Evolutionary conservation across 2,797 vertebrate species (phyloP).

Genomic region (Neomorphus geoffroyi): DNA sequence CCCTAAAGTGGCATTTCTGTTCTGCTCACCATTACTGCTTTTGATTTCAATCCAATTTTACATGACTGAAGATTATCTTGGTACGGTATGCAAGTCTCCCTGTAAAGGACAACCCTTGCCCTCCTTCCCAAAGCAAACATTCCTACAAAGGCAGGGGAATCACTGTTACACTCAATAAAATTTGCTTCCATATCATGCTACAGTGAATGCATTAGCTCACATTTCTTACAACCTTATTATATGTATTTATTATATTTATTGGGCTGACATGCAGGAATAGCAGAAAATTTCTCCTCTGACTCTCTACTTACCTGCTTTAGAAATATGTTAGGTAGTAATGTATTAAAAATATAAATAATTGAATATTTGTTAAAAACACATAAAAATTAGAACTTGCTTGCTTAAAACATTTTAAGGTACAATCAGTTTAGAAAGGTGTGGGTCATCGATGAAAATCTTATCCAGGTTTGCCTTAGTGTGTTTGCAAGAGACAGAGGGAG

Average conservation of each 20-base stretch:
- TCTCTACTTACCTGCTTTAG: background rate
- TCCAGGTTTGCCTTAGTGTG: background rate
- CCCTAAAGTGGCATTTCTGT: background rate
- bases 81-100: background rate
- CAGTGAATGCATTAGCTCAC: background rate
- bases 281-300: background rate
- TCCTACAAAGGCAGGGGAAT: background rate
- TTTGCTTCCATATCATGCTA: background rate
- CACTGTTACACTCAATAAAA: background rate
- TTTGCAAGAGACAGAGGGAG: background rate
- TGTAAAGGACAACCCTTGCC: background rate
- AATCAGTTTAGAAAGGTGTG: background rate
- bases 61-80: background rate
- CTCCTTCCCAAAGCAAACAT: conserved; percentile 15
- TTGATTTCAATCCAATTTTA: background rate
- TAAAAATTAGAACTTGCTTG: background rate
- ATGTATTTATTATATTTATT: background rate
- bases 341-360: background rate
- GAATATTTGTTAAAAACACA: background rate
- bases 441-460: background rate
- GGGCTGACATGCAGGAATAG: background rate
- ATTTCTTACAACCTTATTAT: background rate
- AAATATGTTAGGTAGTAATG: background rate
- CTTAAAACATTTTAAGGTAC: rapidly evolving
- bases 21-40: background rate